Percentiles rank a stretch among this genome's conserved stretches.
Evolutionary conservation across 2,888 invertebrate species (phyloP).

Genomic region (Colletes collaris): DNA sequence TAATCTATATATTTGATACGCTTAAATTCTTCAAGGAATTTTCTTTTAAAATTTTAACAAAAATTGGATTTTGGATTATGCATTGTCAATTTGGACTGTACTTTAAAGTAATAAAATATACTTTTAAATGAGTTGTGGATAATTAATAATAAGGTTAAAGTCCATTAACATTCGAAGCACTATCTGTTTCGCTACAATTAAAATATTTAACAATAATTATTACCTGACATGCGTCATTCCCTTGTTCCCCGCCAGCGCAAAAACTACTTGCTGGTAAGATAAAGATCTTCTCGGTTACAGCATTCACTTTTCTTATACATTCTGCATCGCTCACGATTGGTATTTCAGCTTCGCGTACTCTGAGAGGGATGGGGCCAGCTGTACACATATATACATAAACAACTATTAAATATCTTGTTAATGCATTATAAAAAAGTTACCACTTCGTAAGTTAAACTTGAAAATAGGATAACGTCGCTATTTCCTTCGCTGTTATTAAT

Average conservation of each 20-base stretch:
- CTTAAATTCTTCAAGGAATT: too few species aligned
- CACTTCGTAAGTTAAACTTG: too few species aligned
- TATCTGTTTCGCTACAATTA: neutral
- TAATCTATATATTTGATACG: too few species aligned
- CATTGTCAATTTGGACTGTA: neutral
- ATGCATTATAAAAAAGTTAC: neutral
- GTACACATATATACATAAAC: conserved; percentile 55
- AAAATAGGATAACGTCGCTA: neutral
- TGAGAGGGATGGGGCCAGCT: conserved; percentile 95
- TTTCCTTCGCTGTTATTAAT: neutral
- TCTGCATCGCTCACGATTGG: conserved; percentile 97
- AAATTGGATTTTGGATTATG: neutral
- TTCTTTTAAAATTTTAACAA: neutral
- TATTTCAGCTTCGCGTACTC: conserved; percentile 95
- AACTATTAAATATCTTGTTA: conserved; percentile 9
- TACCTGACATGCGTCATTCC: conserved; percentile 96
- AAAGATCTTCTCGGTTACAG: conserved; percentile 97
- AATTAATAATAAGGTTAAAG: neutral
- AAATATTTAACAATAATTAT: neutral
- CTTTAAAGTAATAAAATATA: neutral
- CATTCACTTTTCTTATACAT: conserved; percentile 96
- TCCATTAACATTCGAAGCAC: neutral
- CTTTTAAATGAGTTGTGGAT: too few species aligned
- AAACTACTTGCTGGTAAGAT: conserved; percentile 96
- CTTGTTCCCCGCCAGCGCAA: conserved; percentile 96